Percentiles rank a stretch among this genome's conserved stretches.
phyloP scores from a whole-genome alignment of 64 coral and sea anemone genomes.

The Anthopleura sola region DNA sequence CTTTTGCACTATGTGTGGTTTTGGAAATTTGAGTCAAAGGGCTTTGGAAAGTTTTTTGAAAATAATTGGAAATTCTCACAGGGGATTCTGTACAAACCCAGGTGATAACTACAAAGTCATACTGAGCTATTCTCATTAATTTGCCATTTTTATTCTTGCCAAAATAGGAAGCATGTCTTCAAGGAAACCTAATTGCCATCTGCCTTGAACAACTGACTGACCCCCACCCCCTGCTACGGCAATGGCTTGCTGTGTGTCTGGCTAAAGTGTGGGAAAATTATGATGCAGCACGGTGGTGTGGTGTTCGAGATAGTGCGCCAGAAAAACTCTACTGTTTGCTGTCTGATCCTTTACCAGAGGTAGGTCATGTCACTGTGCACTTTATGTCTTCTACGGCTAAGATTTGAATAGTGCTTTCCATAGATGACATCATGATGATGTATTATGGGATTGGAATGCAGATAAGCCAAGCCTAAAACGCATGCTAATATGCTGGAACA shows the following conservation, averaged over 20 bases:
- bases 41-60: too few species aligned
- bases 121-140: not conserved
- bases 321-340: constrained; percentile 93
- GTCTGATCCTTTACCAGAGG: constrained; percentile 90
- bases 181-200: constrained; percentile 96
- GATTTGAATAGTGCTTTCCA: too few species aligned
- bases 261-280: constrained; percentile 85
- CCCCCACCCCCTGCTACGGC: constrained; percentile 80
- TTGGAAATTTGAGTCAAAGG: too few species aligned
- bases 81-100: too few species aligned
- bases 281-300: constrained; percentile 93
- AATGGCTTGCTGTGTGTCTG: constrained; percentile 94
- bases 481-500: too few species aligned
- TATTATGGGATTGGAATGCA: too few species aligned
- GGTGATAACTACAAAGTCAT: too few species aligned
- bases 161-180: constrained; percentile 83
- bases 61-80: too few species aligned
- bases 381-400: not conserved
- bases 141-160: not conserved
- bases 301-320: constrained; percentile 86
- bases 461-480: too few species aligned
- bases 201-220: constrained; percentile 93
- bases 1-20: too few species aligned
- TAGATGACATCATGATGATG: too few species aligned
- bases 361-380: not conserved